Evolutionary conservation across 2,113 vertebrate genomes (phyloP).

Genomic region (Strix aluco): DNA sequence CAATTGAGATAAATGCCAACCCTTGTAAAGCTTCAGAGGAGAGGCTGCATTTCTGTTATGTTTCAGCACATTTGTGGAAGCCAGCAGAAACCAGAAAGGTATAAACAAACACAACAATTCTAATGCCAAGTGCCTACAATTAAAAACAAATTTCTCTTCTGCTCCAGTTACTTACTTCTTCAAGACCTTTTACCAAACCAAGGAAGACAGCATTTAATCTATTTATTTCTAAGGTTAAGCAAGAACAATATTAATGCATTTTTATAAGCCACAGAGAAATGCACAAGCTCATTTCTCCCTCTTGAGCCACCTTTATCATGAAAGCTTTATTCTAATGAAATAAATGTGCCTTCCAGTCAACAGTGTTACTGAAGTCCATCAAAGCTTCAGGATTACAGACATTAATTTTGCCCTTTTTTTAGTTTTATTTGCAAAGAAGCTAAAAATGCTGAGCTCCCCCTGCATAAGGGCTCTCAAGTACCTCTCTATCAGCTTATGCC

Average conservation of each 20-base stretch:
- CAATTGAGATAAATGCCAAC: conserved; percentile 25
- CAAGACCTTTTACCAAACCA: background rate
- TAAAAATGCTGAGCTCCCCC: background rate
- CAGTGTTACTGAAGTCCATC: background rate
- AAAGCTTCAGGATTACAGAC: background rate
- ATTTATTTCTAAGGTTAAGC: conserved; percentile 23
- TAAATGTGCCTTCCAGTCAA: background rate
- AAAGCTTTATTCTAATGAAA: conserved; percentile 20
- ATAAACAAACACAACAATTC: background rate
- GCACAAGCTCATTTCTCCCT: background rate
- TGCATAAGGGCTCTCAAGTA: background rate
- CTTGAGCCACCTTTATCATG: background rate
- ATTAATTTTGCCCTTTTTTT: background rate
- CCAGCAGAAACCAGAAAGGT: background rate
- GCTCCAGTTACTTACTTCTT: background rate
- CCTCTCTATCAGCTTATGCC: background rate
- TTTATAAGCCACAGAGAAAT: background rate
- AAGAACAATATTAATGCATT: background rate
- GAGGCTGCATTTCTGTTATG: background rate
- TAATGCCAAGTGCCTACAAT: background rate
- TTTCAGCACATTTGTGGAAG: background rate
- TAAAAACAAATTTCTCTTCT: background rate
- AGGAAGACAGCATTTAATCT: background rate
- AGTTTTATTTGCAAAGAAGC: background rate
- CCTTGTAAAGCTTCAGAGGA: background rate